Conservation (phyloP, 2,888 invertebrate genomes). For the Lepidochrysops patricia region DNA sequence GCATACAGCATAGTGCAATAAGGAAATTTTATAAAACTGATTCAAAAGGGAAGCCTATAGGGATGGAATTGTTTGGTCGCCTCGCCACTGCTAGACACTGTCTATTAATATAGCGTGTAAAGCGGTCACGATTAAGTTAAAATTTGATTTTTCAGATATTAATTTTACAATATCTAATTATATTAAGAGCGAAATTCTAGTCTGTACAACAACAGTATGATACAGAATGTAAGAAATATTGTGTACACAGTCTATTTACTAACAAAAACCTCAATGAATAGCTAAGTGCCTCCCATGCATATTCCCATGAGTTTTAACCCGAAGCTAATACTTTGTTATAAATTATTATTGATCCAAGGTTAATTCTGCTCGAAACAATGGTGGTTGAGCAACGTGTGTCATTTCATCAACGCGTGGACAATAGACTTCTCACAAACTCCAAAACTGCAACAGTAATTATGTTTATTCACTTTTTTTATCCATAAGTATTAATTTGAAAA, state of each 20-base stretch:
- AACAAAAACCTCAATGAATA: background rate
- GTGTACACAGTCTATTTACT: background rate
- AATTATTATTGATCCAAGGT: conserved; percentile 28
- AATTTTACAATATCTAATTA: no score
- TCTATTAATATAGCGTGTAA: no score
- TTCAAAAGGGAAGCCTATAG: no score
- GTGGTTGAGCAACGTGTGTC: conserved; percentile 48
- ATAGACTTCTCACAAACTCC: conserved; percentile 46
- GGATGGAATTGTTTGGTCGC: no score
- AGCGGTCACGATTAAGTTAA: no score
- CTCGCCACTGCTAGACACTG: no score
- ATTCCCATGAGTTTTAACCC: conserved; percentile 9
- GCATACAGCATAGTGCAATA: no score
- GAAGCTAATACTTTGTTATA: conserved; percentile 16
- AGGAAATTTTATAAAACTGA: no score
- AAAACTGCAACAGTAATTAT: conserved; percentile 21
- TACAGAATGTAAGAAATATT: no score
- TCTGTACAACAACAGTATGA: no score
- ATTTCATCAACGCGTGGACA: conserved; percentile 49
- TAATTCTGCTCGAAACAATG: conserved; percentile 38
- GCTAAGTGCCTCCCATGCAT: background rate
- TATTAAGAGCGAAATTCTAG: no score
- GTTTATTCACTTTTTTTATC: background rate
- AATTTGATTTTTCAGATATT: no score
- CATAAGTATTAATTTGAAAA: background rate